Evolutionary conservation across 2,797 vertebrate species (phyloP).

Genomic region (Pseudotriccus pelzelni): DNA sequence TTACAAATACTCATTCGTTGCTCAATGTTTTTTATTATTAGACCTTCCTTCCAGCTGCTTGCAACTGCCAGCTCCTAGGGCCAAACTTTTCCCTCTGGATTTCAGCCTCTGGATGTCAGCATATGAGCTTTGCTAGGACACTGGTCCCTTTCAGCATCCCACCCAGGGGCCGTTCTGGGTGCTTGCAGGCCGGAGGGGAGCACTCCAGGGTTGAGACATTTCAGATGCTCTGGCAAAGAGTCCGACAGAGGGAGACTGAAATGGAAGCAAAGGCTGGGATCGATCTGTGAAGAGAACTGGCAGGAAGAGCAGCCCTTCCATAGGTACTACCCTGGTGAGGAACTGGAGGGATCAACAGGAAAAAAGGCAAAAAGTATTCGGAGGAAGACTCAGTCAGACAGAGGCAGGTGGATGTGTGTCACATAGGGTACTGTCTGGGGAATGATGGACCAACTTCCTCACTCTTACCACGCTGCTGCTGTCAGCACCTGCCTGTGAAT

Average conservation of each 20-base stretch:
- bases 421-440: fast-evolving
- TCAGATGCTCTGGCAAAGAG: background rate
- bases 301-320: background rate
- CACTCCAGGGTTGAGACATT: background rate
- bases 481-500: background rate
- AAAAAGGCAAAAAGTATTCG: background rate
- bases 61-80: background rate
- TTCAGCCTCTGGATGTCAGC: background rate
- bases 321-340: background rate
- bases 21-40: background rate
- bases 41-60: background rate
- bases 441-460: background rate
- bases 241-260: background rate
- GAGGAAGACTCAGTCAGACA: background rate
- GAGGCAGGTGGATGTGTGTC: background rate
- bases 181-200: background rate
- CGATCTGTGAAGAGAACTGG: fast-evolving
- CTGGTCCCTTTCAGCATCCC: background rate
- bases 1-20: background rate
- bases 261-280: background rate
- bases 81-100: background rate
- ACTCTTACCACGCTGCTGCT: background rate
- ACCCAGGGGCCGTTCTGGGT: background rate
- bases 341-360: background rate
- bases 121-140: background rate